Evolutionary conservation across 2,113 vertebrate genomes (phyloP).

Genomic region (Fulmarus glacialis): DNA sequence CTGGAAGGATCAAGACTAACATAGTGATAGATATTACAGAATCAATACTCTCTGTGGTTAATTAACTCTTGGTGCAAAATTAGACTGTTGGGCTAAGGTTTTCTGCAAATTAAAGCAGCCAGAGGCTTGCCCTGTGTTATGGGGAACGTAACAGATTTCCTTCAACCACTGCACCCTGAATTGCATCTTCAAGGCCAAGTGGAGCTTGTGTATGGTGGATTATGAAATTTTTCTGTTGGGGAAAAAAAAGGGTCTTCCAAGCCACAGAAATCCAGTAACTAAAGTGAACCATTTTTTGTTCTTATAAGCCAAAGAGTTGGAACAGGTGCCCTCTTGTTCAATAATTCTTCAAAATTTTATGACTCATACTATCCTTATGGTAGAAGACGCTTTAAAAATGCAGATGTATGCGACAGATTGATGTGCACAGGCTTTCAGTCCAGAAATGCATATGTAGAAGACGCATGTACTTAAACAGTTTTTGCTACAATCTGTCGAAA

Average conservation of each 20-base stretch:
- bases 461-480: background rate
- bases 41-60: background rate
- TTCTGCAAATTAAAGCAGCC: background rate
- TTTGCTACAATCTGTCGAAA: constrained; percentile 51
- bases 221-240: background rate
- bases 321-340: background rate
- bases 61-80: background rate
- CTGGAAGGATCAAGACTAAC: background rate
- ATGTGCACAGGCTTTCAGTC: background rate
- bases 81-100: background rate
- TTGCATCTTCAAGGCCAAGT: background rate
- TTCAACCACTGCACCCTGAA: background rate
- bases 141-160: background rate
- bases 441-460: constrained; percentile 6
- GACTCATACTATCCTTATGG: background rate
- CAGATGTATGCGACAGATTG: constrained; percentile 24
- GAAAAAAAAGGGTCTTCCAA: background rate
- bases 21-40: background rate
- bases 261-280: background rate
- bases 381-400: constrained; percentile 13
- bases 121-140: background rate
- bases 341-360: background rate
- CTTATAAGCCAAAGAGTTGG: background rate
- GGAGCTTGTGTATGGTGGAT: background rate
- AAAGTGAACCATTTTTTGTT: background rate